Base-by-base conservation (phyloP, 1,140 invertebrate species). In the Psix sp. region DNA sequence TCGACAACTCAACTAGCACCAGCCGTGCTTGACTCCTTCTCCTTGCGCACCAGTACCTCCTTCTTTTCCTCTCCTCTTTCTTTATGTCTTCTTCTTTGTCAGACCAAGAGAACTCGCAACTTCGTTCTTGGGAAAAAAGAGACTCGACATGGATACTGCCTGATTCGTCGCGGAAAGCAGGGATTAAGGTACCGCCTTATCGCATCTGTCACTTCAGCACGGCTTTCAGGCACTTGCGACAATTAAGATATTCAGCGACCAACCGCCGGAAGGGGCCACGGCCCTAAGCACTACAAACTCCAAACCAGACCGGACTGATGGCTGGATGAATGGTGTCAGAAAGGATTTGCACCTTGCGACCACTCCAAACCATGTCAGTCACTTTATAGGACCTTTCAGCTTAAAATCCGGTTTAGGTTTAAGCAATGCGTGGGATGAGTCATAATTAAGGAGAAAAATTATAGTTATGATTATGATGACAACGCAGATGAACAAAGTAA, bases 1-100 rank as follows among this genome's bases (percentile, higher is more conserved):
- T 85, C 84, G 85, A 87, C 86, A 87, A 87, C 86, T 86, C 86
- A 87, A 87, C 86, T 86, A 87, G 86, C 86, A 85, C 86, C 84
- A 85, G 80, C 77, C 77, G 80, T 75, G 70, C 63, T 56, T 79
- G 76, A 75, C 77, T 77, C 77, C 80, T 82, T 59, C 72, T 72
- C 54, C 54, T 20, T 36, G 40, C 13, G 36, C 52, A 57, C 59
- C 46, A 48, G 66, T 60, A 70, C 59, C 66, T 74, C 71, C 63
- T 68, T 36, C 67, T 71, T 65, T 49, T 59, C 18, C 48, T 46
- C 40, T 38, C 26, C 60, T 46, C 48, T 54, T 54, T 1, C 18
- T 46, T 54, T 65, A 38, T 26, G 24, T 46, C 56, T 71, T 70
- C 59, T 56, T 46, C 56, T 59, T 39, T 45, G 43, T 20, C 18